phyloP scores from a whole-genome alignment of 2,113 vertebrate genomes.

The Toxotes chatareus region DNA sequence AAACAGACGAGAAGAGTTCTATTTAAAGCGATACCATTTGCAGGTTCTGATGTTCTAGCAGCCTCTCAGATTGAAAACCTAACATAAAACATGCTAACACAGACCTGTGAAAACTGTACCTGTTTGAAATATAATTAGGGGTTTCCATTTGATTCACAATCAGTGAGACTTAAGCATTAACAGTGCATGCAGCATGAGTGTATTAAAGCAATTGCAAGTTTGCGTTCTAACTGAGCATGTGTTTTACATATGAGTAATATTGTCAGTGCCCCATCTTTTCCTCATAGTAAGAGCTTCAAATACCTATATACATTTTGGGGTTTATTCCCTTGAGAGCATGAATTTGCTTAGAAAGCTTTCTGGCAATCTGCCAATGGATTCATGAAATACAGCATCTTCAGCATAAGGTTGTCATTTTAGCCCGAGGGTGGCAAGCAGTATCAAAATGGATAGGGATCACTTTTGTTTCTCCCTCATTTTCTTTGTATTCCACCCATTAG shows the following conservation, averaged over 20 bases:
- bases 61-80: not conserved
- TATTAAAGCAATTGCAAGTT: not conserved
- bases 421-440: not conserved
- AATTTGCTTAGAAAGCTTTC: slow-evolving; percentile 2
- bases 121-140: not conserved
- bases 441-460: not conserved
- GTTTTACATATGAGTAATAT: not conserved
- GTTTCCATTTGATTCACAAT: not conserved
- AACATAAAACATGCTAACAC: not conserved
- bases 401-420: not conserved
- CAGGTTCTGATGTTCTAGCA: slow-evolving; percentile 6
- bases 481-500: not conserved
- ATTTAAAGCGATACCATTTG: slow-evolving; percentile 5
- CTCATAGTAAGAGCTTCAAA: not conserved
- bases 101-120: not conserved
- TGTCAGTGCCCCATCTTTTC: not conserved
- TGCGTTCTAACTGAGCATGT: not conserved
- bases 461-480: no score
- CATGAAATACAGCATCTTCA: not conserved
- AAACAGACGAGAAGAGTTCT: slow-evolving; percentile 14
- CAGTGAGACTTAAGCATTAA: not conserved
- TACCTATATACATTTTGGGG: not conserved
- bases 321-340: not conserved
- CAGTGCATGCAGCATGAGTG: not conserved
- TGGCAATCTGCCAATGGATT: not conserved